Conservation (phyloP, 2,113 vertebrate genomes). For the Dermatemys mawii region DNA sequence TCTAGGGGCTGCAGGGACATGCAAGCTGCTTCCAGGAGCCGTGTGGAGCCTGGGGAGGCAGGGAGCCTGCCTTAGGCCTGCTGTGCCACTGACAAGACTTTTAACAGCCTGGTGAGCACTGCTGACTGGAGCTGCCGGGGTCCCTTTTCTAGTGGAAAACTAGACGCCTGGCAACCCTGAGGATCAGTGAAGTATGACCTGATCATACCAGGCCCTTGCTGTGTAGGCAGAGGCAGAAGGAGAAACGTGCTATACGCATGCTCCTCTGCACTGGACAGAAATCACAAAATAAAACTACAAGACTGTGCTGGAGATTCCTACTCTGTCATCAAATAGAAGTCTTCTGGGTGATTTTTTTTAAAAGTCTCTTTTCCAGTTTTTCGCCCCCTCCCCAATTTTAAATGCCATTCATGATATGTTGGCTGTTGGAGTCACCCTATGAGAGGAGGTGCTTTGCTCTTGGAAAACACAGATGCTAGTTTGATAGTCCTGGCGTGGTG, state of each 20-base stretch:
- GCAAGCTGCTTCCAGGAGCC: no score
- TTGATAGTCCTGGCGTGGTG: background rate
- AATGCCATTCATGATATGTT: background rate
- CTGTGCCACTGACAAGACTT: no score
- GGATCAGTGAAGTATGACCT: background rate
- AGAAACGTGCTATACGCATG: background rate
- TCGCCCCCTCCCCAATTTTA: background rate
- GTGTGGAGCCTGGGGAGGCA: no score
- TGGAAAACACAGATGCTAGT: background rate
- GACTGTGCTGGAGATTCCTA: background rate
- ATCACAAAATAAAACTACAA: background rate
- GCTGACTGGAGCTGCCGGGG: no score
- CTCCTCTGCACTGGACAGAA: background rate
- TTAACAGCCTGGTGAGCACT: no score
- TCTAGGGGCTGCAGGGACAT: no score
- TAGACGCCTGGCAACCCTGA: no score
- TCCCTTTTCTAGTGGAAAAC: no score
- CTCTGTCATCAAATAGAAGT: background rate
- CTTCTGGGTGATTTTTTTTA: background rate
- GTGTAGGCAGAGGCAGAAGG: background rate
- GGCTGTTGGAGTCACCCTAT: background rate
- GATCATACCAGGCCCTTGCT: background rate
- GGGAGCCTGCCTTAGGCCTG: no score
- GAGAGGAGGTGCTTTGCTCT: accelerated
- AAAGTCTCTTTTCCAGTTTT: background rate